phyloP scores from a whole-genome alignment of 2,888 invertebrate genomes.

The Tipula lateralis region DNA sequence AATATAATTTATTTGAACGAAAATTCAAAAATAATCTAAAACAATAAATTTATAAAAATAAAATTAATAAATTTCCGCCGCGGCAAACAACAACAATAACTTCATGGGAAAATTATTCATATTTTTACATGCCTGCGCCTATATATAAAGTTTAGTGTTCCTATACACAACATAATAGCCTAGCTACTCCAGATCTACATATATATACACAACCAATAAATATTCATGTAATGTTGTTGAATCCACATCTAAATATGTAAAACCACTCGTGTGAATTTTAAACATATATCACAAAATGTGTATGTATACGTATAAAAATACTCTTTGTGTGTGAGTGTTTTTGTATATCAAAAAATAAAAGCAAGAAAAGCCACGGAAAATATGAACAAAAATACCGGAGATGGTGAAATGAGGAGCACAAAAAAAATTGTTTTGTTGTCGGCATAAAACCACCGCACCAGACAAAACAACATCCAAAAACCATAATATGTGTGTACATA shows the following conservation, averaged over 20 bases:
- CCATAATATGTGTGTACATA: not conserved
- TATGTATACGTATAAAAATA: not conserved
- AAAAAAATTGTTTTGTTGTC: not conserved
- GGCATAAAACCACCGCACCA: not conserved
- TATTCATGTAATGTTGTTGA: constrained; percentile 24
- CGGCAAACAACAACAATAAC: not conserved
- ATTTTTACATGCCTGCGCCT: constrained; percentile 7
- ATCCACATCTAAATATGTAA: constrained; percentile 24
- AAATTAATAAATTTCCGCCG: constrained; percentile 19
- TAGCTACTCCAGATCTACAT: not conserved
- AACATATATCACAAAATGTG: not conserved
- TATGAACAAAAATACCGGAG: not conserved
- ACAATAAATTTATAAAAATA: not conserved
- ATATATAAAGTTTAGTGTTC: not conserved
- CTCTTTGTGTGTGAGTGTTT: not conserved
- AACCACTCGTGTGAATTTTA: constrained; percentile 24
- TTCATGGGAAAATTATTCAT: not conserved
- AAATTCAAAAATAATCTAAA: constrained; percentile 24
- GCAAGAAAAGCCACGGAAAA: not conserved
- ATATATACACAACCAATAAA: constrained; percentile 2
- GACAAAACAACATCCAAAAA: not conserved
- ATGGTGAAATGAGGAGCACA: not conserved
- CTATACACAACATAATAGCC: not conserved
- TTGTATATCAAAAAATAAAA: not conserved
- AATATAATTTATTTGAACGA: not conserved